Evolutionary conservation across 1,140 invertebrate genomes (phyloP).

Genomic region (Antheraea mylitta): DNA sequence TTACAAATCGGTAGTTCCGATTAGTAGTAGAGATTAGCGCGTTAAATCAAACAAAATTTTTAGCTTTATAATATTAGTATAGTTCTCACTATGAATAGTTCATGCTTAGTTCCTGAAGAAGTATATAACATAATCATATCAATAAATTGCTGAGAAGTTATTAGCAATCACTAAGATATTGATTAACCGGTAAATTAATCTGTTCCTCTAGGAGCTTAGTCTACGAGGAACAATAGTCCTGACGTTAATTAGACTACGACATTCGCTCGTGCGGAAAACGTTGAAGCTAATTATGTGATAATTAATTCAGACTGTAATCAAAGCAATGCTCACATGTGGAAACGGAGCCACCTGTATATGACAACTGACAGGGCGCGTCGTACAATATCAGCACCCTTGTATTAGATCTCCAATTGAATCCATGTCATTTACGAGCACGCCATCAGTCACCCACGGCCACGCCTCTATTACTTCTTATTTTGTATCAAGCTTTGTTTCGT

Average conservation of each 20-base stretch:
- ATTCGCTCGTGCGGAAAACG: background rate
- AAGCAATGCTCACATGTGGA: constrained; percentile 5
- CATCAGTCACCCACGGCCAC: constrained; percentile 19
- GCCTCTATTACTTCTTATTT: constrained; percentile 13
- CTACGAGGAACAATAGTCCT: background rate
- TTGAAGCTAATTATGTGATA: constrained; percentile 5
- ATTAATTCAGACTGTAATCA: constrained; percentile 14
- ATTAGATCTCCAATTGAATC: constrained; percentile 20
- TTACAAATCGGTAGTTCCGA: too few relatives aligned
- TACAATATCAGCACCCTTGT: constrained; percentile 6
- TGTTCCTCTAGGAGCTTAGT: background rate
- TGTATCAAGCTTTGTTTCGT: constrained; percentile 8
- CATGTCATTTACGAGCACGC: constrained; percentile 10
- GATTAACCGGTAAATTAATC: background rate
- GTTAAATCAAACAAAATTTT: too few relatives aligned
- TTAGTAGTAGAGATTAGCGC: too few relatives aligned
- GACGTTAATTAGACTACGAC: background rate
- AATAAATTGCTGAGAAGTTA: too few relatives aligned
- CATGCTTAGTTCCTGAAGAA: too few relatives aligned
- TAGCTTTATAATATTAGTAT: too few relatives aligned
- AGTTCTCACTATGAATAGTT: too few relatives aligned
- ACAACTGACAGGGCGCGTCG: constrained; percentile 7
- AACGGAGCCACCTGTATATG: constrained; percentile 11
- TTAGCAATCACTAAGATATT: too few relatives aligned
- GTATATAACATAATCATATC: too few relatives aligned